Conservation (phyloP, 2,797 vertebrate genomes). For the Peromyscus eremicus region DNA sequence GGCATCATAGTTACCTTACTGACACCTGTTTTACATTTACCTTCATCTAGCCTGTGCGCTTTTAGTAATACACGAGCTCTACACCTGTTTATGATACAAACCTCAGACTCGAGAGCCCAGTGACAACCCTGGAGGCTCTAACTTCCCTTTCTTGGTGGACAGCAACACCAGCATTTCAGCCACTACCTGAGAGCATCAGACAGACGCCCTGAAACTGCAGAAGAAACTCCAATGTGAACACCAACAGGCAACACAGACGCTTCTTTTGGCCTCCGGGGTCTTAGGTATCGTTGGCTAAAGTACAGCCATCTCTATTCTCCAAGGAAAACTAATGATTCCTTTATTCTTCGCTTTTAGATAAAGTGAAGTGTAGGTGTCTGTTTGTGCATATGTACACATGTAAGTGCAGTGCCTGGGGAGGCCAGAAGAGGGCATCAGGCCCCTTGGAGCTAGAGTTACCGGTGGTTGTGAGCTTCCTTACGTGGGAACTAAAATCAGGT, state of each 20-base stretch:
- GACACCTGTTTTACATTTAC: constrained; percentile 75
- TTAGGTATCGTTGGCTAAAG: constrained; percentile 1
- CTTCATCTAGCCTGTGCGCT: neutral
- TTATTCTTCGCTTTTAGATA: neutral
- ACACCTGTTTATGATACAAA: neutral
- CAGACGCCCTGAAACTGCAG: neutral
- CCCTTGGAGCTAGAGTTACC: neutral
- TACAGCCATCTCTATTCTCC: neutral
- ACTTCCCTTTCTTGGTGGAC: neutral
- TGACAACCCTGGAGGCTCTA: neutral
- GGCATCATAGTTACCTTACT: constrained; percentile 21
- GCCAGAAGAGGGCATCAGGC: neutral
- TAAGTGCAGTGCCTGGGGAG: neutral
- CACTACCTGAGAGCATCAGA: neutral
- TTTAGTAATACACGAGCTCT: constrained; percentile 44
- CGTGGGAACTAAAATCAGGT: neutral
- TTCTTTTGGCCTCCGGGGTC: neutral
- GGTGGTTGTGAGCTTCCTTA: neutral
- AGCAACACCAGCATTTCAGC: neutral
- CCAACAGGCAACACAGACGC: neutral
- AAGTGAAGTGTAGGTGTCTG: neutral
- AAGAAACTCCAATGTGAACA: neutral
- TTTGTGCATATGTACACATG: neutral
- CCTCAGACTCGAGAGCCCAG: constrained; percentile 1
- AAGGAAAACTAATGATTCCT: neutral